These are phyloP conservation scores for fruit fly (Drosophila melanogaster) DNA, from an alignment of 1,140 invertebrate genomes.

Conservation along the genomic window DNA sequence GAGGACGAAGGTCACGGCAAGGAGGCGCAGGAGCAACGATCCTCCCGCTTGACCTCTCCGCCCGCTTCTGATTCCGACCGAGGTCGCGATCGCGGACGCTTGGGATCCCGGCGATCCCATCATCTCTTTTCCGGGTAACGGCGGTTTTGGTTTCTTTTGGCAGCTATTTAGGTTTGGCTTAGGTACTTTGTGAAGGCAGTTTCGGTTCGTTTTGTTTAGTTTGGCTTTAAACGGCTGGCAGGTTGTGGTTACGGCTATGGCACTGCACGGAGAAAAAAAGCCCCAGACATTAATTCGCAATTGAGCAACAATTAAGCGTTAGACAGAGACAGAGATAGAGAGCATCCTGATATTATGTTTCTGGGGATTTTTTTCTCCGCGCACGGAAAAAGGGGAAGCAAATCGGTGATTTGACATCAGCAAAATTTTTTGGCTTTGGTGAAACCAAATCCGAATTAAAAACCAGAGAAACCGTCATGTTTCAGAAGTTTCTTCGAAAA, in stretches of 20 bases:
- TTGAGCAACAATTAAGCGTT: not conserved
- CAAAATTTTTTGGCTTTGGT: slow-evolving; percentile 34
- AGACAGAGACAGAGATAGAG: too few species aligned
- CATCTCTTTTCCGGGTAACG: slow-evolving; percentile 16
- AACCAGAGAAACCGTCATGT: slow-evolving; percentile 10
- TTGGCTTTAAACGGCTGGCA: slow-evolving; percentile 46
- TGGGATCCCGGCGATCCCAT: slow-evolving; percentile 77
- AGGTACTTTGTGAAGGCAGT: slow-evolving; percentile 64
- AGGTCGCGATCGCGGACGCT: slow-evolving; percentile 26
- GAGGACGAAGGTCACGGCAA: slow-evolving; percentile 60
- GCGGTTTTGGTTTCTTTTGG: slow-evolving; percentile 40
- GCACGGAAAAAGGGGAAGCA: slow-evolving; percentile 13
- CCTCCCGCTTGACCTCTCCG: slow-evolving; percentile 27
- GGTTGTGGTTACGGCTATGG: slow-evolving; percentile 68
- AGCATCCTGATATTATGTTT: not conserved
- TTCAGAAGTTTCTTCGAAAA: slow-evolving; percentile 15
- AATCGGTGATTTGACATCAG: slow-evolving; percentile 47
- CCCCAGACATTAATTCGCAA: not conserved
- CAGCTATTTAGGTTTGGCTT: slow-evolving; percentile 52
- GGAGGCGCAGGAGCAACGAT: slow-evolving; percentile 66
- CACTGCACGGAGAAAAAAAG: slow-evolving; percentile 57
- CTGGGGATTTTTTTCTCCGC: slow-evolving; percentile 15
- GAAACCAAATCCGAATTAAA: slow-evolving; percentile 47
- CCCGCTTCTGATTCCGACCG: slow-evolving; percentile 4
- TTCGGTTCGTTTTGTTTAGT: slow-evolving; percentile 61